Percentiles rank a stretch among this genome's conserved stretches.
phyloP scores from a whole-genome alignment of 2,888 invertebrate species.

The Plebejus argus region DNA sequence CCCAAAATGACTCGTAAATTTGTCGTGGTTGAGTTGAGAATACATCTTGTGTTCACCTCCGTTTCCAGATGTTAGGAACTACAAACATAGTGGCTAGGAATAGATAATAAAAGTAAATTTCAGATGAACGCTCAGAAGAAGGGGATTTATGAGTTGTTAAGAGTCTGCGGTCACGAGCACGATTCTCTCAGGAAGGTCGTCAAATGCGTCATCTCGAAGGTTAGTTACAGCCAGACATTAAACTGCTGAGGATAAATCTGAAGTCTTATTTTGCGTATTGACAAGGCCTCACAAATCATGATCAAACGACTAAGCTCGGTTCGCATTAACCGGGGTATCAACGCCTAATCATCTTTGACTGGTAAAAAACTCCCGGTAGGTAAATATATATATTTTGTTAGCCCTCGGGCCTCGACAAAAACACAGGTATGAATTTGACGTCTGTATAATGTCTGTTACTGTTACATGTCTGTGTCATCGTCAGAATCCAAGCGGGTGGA shows the following conservation, averaged over 20 bases:
- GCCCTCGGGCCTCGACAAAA: neutral
- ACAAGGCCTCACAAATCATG: conserved; percentile 16
- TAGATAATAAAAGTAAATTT: conserved; percentile 41
- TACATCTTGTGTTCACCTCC: neutral
- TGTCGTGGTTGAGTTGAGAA: neutral
- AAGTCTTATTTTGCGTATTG: conserved; percentile 20
- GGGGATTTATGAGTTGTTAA: conserved; percentile 63
- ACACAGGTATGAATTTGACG: neutral
- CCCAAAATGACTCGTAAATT: neutral
- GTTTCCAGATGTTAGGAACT: conserved; percentile 29
- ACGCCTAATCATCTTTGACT: neutral
- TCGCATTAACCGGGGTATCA: neutral
- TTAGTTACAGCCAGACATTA: conserved; percentile 42
- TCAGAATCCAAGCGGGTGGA: too few species aligned
- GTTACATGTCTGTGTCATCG: too few species aligned
- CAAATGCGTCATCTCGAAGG: conserved; percentile 76
- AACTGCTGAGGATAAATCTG: conserved; percentile 11
- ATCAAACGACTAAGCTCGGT: neutral
- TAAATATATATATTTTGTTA: neutral
- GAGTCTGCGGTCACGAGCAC: conserved; percentile 72
- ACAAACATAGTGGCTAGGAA: conserved; percentile 33
- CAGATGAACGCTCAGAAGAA: conserved; percentile 65
- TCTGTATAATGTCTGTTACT: too few species aligned
- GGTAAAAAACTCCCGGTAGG: neutral
- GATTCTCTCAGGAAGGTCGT: conserved; percentile 72